Base-by-base conservation (phyloP, 2,797 vertebrate genomes). In the Triplophysa yarkandensis region DNA sequence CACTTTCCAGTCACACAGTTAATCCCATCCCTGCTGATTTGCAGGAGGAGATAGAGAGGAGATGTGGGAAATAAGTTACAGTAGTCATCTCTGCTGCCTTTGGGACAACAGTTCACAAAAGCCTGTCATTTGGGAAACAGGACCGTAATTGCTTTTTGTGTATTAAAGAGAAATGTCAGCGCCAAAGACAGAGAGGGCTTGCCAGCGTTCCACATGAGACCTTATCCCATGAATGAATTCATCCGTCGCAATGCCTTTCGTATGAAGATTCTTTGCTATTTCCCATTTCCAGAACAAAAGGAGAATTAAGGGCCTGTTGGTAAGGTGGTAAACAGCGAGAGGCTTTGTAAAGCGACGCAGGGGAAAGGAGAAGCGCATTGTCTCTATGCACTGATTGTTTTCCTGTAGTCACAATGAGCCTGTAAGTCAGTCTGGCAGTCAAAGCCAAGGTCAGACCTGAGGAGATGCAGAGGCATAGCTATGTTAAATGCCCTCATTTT, bases 101-200 rank as follows among this genome's bases (percentile, higher is more conserved):
- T 76, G 77, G 77, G 77, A 79, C 36, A 30, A 60, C 68, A 79
- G 77, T 62, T 79, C 71, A 75, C 68, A 46, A 27, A 67, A 65
- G 28, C 17, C 73, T 68, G 69, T 68, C 77, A 62, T 68, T 66
- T 79, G 73, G 77, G 64, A 66, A 52, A 50, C 39, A 3, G 55
- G 62, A 25, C 46, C 58, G 14, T 79, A 79, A 79, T 79, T 79
- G 77, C 77, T 79, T 79, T 79, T 71, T 79, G 68, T 76, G 54
- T 55, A 65, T 76, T 70, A 66, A 63, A 76, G 55, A 66, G 36
- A 68, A 66, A 72, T 71, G 73, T 62, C 68, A 54, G 23, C 57
- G 55, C 77, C 43, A 46, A 58, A 76, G 72, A 67, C 67, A 41
- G 58, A 74, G 34, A 74, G 43, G 16, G 61, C 73, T 70, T 41